Evolutionary conservation across 2,797 vertebrate species (phyloP), one percentile per base, ranked within the genome.

Genomic region (Pangasius krempfi): DNA sequence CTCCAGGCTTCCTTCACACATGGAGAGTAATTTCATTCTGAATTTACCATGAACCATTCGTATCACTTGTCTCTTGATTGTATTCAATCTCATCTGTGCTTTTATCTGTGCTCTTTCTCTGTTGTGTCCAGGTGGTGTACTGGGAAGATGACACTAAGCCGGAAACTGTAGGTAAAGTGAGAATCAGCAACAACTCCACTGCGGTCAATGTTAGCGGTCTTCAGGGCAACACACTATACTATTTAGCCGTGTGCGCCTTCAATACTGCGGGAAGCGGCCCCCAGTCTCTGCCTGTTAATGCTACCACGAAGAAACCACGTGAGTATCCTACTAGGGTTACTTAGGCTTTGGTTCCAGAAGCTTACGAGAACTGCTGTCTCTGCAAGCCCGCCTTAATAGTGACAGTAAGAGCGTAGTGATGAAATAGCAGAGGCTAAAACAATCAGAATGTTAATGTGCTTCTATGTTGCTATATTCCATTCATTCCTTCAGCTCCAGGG

Each of bases 281-380:
- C 12, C 98, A 97, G 85, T 98, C 97, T 0, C 91, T 91, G n/a
- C 96, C 97, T 0, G 96, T 98, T 86, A 99, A 98, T 83, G 94
- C 95, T 87, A 99, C 98, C 92, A 99, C 98, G 40, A 98, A 97
- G 95, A 98, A 98, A 93, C 96, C 97, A 91, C 97, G 98, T 99
- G 94, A 94, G 98, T 97, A 89, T 2, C 76, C 58, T 75, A 30
- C 18, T 50, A 68, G 40, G 66, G 88, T 76, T 56, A 86, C 66
- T 68, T 85, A 75, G 68, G 70, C 73, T 56, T 25, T 47, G 82
- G 44, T 70, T 84, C 84, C 70, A 58, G 66, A 83, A 12, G 1
- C 91, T 92, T 64, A 94, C n/a, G 25, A 64, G 70, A 76, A 87
- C 78, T 80, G 86, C 86, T 80, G 47, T 87, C 78, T 75, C 62